A percentile compares a stretch with the other conserved stretches of the same genome.
Evolutionary conservation across 37 sponge, comb jelly and placozoan genomes (phyloP).

Genomic region (Diacarnus erythraeanus): DNA sequence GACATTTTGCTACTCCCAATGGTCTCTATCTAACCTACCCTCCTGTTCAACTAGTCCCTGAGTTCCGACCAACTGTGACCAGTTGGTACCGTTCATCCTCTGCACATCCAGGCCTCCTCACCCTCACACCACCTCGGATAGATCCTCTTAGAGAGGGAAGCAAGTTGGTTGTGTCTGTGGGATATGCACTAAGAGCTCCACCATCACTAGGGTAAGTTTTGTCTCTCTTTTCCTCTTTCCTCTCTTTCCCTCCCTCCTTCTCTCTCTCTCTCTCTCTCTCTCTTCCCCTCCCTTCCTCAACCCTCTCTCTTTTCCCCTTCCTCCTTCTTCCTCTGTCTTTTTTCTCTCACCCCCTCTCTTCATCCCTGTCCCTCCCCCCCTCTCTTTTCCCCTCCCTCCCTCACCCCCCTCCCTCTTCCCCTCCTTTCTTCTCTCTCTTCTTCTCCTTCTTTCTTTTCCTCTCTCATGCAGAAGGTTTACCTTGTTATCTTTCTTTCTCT

Average conservation of each 20-base stretch:
- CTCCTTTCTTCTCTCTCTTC: not conserved
- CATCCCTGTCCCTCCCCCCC: not conserved
- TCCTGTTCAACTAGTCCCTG: not conserved
- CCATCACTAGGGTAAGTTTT: slow-evolving; percentile 10
- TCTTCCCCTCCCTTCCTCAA: not conserved
- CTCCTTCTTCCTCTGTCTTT: not conserved
- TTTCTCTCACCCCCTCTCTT: not conserved
- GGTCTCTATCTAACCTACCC: slow-evolving; percentile 55
- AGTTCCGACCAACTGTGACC: slow-evolving; percentile 7
- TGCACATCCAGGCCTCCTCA: slow-evolving; percentile 22
- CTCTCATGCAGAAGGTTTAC: too few species aligned
- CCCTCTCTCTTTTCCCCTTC: too few species aligned
- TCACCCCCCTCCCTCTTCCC: not conserved
- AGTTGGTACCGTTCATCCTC: slow-evolving; percentile 31
- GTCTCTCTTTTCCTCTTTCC: not conserved
- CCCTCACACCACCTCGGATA: slow-evolving; percentile 32
- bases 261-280: not conserved
- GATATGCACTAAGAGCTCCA: slow-evolving; percentile 25
- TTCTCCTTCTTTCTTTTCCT: not conserved
- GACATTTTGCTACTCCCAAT: slow-evolving; percentile 52
- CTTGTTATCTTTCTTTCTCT: not conserved
- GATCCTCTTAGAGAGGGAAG: slow-evolving; percentile 33
- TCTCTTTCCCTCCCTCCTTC: not conserved
- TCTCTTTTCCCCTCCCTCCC: not conserved
- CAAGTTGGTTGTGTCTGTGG: slow-evolving; percentile 15